These are phyloP conservation scores for Sakesphorus luctuosus DNA, from an alignment of 2,113 vertebrate species.

Conservation along the genomic window DNA sequence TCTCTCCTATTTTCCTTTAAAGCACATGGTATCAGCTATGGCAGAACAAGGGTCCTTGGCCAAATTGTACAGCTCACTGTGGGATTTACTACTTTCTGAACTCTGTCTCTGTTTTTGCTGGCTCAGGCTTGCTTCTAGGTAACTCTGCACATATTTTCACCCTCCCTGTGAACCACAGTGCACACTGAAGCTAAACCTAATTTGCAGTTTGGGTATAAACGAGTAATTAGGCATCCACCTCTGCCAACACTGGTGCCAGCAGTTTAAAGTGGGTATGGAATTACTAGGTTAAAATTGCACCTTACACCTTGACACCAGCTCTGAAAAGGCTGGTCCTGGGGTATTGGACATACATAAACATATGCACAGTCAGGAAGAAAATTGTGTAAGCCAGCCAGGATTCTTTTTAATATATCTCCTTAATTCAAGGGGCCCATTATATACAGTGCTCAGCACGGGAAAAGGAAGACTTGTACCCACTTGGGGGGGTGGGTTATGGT, in stretches of 20 bases:
- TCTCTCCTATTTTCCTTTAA: not conserved
- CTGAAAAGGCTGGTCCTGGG: not conserved
- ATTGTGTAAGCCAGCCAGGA: constrained; percentile 38
- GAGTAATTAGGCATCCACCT: constrained; percentile 24
- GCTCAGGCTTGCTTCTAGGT: constrained; percentile 10
- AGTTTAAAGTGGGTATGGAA: constrained; percentile 6
- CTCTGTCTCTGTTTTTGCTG: constrained; percentile 36
- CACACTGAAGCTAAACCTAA: constrained; percentile 32
- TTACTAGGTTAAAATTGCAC: constrained; percentile 53
- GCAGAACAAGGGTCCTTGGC: not conserved
- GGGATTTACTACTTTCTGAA: constrained; percentile 36
- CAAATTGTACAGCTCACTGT: not conserved
- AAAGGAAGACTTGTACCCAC: constrained; percentile 62
- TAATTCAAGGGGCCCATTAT: constrained; percentile 62
- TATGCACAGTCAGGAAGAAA: constrained; percentile 42
- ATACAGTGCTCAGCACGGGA: constrained; percentile 8
- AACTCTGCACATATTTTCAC: constrained; percentile 15
- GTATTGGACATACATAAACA: constrained; percentile 28
- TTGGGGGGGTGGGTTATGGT: constrained; percentile 36
- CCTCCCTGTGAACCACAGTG: constrained; percentile 28
- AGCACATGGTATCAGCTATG: not conserved
- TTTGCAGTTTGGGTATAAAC: constrained; percentile 30
- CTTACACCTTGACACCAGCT: constrained; percentile 48
- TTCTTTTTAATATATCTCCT: constrained; percentile 57
- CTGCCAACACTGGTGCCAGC: constrained; percentile 26